A percentile compares a stretch with the other conserved stretches of the same genome.
These are phyloP conservation scores for Atethmia centrago DNA, from an alignment of 2,888 invertebrate genomes.

Conservation along the genomic window DNA sequence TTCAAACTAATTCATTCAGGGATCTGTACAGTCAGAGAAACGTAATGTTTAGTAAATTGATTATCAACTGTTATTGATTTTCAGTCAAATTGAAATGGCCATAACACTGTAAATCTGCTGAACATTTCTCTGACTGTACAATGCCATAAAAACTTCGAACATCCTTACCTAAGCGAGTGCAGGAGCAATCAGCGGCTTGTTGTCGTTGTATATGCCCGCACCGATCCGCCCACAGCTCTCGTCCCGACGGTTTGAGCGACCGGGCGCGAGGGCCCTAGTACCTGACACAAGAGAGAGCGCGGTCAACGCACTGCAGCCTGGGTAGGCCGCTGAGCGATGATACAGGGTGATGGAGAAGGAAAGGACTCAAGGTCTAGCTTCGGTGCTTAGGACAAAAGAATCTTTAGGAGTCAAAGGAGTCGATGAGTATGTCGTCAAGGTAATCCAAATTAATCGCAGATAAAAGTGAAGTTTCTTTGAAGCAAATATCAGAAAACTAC, in stretches of 20 bases:
- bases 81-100: not conserved
- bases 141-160: not conserved
- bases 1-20: not conserved
- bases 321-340: slow-evolving; percentile 73
- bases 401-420: not conserved
- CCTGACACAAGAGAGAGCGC: slow-evolving; percentile 85
- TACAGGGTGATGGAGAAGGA: slow-evolving; percentile 39
- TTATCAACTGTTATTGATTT: not conserved
- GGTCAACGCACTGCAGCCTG: slow-evolving; percentile 79
- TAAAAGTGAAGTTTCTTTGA: slow-evolving; percentile 37
- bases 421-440: slow-evolving; percentile 11
- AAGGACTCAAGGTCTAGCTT: slow-evolving; percentile 5
- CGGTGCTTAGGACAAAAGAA: not conserved
- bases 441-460: slow-evolving; percentile 3
- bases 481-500: slow-evolving; percentile 54
- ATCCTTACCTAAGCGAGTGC: slow-evolving; percentile 84
- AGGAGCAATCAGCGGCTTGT: slow-evolving; percentile 83
- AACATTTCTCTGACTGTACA: not conserved
- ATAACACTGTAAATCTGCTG: not conserved
- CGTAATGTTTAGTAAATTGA: not conserved
- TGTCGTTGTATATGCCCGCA: slow-evolving; percentile 83
- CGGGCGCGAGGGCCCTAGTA: slow-evolving; percentile 90
- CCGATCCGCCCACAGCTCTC: slow-evolving; percentile 89
- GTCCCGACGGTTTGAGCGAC: slow-evolving; percentile 86
- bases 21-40: not conserved